Evolutionary conservation across 2,797 vertebrate genomes (phyloP).

Genomic region (Lacerta viridis): DNA sequence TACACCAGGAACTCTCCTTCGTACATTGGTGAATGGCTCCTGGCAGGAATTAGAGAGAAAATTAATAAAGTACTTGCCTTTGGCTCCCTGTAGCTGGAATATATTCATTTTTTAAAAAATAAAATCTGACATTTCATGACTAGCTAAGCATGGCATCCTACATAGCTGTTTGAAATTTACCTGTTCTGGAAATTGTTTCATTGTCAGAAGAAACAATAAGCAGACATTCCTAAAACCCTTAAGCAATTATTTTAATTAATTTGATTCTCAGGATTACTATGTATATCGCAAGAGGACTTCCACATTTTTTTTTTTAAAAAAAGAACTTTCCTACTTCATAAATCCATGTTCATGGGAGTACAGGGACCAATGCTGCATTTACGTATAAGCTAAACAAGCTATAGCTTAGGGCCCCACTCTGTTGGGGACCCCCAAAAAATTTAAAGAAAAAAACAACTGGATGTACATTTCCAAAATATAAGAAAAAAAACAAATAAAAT

Average conservation of each 20-base stretch:
- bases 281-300: conserved; percentile 47
- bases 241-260: conserved; percentile 70
- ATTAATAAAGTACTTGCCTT: conserved; percentile 64
- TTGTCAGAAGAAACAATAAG: conserved; percentile 62
- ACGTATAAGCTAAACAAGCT: too few relatives aligned
- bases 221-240: conserved; percentile 55
- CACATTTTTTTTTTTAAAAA: neutral
- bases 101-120: conserved; percentile 63
- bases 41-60: conserved; percentile 61
- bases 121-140: conserved; percentile 71
- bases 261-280: conserved; percentile 50
- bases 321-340: neutral
- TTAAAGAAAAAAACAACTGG: too few relatives aligned
- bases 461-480: too few relatives aligned
- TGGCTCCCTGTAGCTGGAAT: conserved; percentile 58
- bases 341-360: neutral
- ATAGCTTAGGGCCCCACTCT: too few relatives aligned
- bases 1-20: conserved; percentile 19
- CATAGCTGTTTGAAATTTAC: conserved; percentile 67
- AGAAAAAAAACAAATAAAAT: too few relatives aligned
- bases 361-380: too few relatives aligned
- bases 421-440: too few relatives aligned
- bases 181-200: conserved; percentile 67
- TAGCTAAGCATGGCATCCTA: conserved; percentile 67
- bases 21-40: conserved; percentile 43